Evolutionary conservation across 2,797 vertebrate genomes (phyloP).

Genomic region (Distichodus sexfasciatus): DNA sequence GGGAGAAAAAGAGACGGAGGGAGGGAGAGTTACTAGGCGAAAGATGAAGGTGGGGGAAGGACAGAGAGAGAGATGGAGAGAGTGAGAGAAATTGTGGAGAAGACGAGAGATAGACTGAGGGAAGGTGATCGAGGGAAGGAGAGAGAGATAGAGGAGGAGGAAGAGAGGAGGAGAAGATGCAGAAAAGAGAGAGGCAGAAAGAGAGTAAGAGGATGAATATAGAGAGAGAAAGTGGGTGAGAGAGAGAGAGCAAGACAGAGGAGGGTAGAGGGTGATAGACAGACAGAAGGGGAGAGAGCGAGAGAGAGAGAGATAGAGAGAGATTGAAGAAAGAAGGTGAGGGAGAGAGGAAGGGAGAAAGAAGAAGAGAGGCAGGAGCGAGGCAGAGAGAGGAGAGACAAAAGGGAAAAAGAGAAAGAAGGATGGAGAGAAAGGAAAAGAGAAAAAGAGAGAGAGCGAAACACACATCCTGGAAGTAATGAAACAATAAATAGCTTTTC

Average conservation of each 20-base stretch:
- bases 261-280: too few species aligned
- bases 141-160: not conserved
- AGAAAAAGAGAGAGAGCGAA: not conserved
- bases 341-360: not conserved
- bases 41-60: too few species aligned
- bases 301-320: not conserved
- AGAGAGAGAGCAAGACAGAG: not conserved
- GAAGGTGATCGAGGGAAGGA: not conserved
- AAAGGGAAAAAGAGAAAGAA: not conserved
- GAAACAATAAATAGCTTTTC: conserved; percentile 18
- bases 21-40: too few species aligned
- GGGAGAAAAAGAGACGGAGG: not conserved
- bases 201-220: not conserved
- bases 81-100: too few species aligned
- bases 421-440: not conserved
- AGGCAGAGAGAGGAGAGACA: not conserved
- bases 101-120: not conserved
- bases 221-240: too few species aligned
- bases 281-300: not conserved
- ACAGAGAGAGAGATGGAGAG: not conserved
- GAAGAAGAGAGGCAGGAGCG: too few species aligned
- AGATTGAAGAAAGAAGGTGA: too few species aligned
- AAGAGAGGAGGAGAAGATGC: not conserved
- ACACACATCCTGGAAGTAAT: not conserved
- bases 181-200: not conserved